phyloP scores from a whole-genome alignment of 2,888 invertebrate genomes.

The Cephus pulcher region DNA sequence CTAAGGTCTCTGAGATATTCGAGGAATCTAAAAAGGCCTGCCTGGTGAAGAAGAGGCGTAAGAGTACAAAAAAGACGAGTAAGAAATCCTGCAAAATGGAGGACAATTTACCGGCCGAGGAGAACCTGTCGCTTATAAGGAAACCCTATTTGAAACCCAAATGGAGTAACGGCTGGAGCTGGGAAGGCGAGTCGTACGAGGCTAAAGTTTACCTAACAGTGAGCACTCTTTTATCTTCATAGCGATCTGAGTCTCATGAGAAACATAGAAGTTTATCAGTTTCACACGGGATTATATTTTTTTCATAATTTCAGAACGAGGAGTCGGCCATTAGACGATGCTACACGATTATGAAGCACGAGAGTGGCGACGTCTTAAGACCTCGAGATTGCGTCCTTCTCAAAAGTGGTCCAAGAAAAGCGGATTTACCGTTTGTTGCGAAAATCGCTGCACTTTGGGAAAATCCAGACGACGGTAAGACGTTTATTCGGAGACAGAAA shows the following conservation, averaged over 20 bases:
- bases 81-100: conserved; percentile 63
- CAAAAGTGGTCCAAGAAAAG: conserved; percentile 84
- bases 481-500: background rate
- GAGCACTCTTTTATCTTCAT: conserved; percentile 58
- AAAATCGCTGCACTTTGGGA: conserved; percentile 96
- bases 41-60: conserved; percentile 62
- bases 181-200: conserved; percentile 87
- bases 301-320: conserved; percentile 74
- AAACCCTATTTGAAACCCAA: conserved; percentile 71
- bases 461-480: conserved; percentile 88
- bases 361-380: conserved; percentile 84
- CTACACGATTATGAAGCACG: conserved; percentile 91
- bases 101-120: conserved; percentile 57
- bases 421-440: conserved; percentile 93
- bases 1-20: conserved; percentile 27
- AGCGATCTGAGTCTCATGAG: background rate
- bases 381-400: conserved; percentile 93
- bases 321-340: conserved; percentile 83
- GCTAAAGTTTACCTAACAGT: conserved; percentile 90
- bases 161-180: conserved; percentile 94
- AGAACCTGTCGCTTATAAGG: conserved; percentile 60
- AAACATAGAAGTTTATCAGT: background rate
- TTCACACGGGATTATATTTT: background rate
- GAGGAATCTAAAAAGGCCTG: conserved; percentile 34
- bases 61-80: conserved; percentile 65